Base-by-base conservation (phyloP, 1,140 invertebrate species). In the Cotesia chilonis region DNA sequence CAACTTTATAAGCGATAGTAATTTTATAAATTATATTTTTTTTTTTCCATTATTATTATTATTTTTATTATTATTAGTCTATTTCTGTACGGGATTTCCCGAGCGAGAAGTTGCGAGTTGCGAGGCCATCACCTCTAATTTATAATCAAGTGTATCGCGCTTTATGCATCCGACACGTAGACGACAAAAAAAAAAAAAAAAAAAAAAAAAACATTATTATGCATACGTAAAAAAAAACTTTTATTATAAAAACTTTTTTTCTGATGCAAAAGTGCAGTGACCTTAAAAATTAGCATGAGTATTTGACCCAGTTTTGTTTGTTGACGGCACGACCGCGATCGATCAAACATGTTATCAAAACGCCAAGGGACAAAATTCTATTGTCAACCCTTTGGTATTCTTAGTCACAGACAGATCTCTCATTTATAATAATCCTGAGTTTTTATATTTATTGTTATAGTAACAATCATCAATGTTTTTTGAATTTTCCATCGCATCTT, bases 301-400 rank as follows among this genome's bases (percentile, higher is more conserved):
- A 72, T 72, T 41, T 72, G 64, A 72, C 70, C 70, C 35, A 60
- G 35, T 67, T 47, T 72, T 35, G 17, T 17, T 47, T 57, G 38
- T 36, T 57, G 38, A 72, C 54, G 63, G 57, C 64, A 67, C 38
- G 41, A 67, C 55, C 28, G 38, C 14, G 20, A 72, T 72, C 70
- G 70, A 72, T 66, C 70, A 72, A 72, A 72, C 70, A 72, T 57
- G 38, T 54, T 54, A 65, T 36, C n/a, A 47, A 47, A 47, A 47
- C 41, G n/a, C 28, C 64, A 47, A 60, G n/a, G 64, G 70, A 72
- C 70, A 66, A 51, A 66, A 51, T 72, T 28, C 54, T 59, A n/a
- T 60, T 72, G 70, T 72, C 70, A 72, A 72, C 70, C 54, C 28
- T n/a, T 10, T 14, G 64, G 4, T 71, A 36, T 71, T 55, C 37